Base-by-base conservation (phyloP, 2,797 vertebrate species). In the Sebastes miniatus region DNA sequence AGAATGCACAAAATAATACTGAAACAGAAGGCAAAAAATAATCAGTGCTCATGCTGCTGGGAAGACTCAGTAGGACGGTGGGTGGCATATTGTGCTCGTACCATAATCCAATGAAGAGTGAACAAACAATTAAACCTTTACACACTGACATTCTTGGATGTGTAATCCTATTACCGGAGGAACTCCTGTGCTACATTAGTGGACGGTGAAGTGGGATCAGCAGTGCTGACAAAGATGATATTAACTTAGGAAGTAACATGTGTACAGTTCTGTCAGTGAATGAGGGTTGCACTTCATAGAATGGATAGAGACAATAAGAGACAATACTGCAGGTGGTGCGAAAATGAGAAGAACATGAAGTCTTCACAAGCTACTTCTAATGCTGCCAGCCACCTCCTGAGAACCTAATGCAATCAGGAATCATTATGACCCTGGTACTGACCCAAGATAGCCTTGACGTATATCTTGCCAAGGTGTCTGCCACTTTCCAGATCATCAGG, bases 121-220 rank as follows among this genome's bases (percentile, higher is more conserved):
- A 86, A 79, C 73, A 83, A 83, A 79, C 66, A 85, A 88, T 84
- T 77, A 81, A 69, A 89, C 67, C 34, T 56, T 78, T 73, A 75
- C 66, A 83, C 56, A 68, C n/a, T 52, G 77, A 64, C 61, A 76
- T 87, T 88, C 72, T 81, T 71, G 64, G 39, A 81, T 69, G 71
- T 73, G 39, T 83, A 87, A 92, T 88, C 84, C 85, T 84, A 82
- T 89, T 90, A 89, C 27, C n/a, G 70, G 57, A 20, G 64, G 29
- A 69, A 36, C 64, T 65, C 66, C 50, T 27, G 73, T 34, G 63
- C 81, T 59, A 52, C 65, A 59, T 75, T 63, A 32, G 68, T 65
- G 62, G 14, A 65, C 47, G 25, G 27, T 63, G 72, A 77, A 86
- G 73, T 22, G 39, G 65, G 67, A 76, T 81, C 69, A 31, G 39